Percentiles rank a stretch among this genome's conserved stretches.
phyloP scores from a whole-genome alignment of 2,797 vertebrate species.

The Tragopan temminckii region DNA sequence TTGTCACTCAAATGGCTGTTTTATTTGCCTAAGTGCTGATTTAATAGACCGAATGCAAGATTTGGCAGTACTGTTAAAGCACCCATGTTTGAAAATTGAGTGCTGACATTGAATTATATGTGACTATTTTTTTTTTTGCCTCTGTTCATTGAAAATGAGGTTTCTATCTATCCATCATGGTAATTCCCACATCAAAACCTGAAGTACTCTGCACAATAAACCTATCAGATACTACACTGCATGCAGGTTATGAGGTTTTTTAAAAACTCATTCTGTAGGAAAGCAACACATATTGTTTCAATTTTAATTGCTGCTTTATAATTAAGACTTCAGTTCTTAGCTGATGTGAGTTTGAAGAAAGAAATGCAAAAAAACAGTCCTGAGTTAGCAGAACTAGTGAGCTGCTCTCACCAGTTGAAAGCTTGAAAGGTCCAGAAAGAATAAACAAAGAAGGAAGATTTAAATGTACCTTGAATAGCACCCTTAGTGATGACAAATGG shows the following conservation, averaged over 20 bases:
- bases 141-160: not conserved
- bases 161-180: not conserved
- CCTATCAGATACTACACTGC: not conserved
- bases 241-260: not conserved
- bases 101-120: conserved; percentile 30
- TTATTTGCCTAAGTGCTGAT: conserved; percentile 49
- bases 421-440: not conserved
- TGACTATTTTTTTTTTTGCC: not conserved
- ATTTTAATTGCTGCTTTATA: not conserved
- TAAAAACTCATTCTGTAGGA: not conserved
- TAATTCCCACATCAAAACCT: not conserved
- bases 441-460: not conserved
- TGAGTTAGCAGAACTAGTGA: not conserved
- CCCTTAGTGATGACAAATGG: not conserved
- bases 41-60: conserved; percentile 43
- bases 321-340: not conserved
- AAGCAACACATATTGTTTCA: not conserved
- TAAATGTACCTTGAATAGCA: not conserved
- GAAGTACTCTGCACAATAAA: not conserved
- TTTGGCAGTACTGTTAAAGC: conserved; percentile 29
- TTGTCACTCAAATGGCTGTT: conserved; percentile 46
- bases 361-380: not conserved
- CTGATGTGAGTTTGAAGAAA: not conserved
- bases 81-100: conserved; percentile 43
- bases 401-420: not conserved